Evolutionary conservation across 2,888 invertebrate species (phyloP).

Genomic region (Notodonta ziczac): DNA sequence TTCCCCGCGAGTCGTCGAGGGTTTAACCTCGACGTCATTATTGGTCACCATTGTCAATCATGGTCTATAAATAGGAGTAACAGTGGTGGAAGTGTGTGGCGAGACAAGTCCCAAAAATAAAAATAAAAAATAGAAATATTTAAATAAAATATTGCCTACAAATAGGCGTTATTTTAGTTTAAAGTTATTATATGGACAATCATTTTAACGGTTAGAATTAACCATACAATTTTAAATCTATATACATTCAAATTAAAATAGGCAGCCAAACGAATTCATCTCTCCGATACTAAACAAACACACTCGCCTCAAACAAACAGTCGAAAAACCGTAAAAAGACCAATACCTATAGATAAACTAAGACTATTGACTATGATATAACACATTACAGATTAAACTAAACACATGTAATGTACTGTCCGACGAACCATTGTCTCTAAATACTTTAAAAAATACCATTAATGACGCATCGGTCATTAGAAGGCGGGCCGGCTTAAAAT

Average conservation of each 20-base stretch:
- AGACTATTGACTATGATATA: slow-evolving; percentile 22
- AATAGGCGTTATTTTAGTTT: too few relatives aligned
- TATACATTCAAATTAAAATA: not conserved
- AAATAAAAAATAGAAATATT: too few relatives aligned
- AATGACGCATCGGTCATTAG: slow-evolving; percentile 71
- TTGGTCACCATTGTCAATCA: too few relatives aligned
- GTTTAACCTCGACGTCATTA: too few relatives aligned
- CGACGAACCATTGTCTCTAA: slow-evolving; percentile 58
- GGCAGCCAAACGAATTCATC: not conserved
- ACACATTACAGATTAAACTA: slow-evolving; percentile 1
- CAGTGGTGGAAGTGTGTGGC: too few relatives aligned
- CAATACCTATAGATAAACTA: slow-evolving; percentile 14
- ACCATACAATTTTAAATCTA: too few relatives aligned
- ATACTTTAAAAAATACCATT: slow-evolving; percentile 56
- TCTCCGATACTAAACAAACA: not conserved
- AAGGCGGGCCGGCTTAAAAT: slow-evolving; percentile 43
- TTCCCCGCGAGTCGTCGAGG: too few relatives aligned
- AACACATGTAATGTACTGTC: slow-evolving; percentile 20
- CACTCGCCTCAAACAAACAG: not conserved
- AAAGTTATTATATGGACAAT: too few relatives aligned
- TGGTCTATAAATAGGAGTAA: too few relatives aligned
- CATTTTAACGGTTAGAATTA: too few relatives aligned
- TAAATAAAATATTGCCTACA: too few relatives aligned
- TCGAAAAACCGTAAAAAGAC: slow-evolving; percentile 7
- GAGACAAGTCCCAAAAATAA: too few relatives aligned